Conservation (phyloP, 2,888 invertebrate genomes). For the Sphaerophoria taeniata region DNA sequence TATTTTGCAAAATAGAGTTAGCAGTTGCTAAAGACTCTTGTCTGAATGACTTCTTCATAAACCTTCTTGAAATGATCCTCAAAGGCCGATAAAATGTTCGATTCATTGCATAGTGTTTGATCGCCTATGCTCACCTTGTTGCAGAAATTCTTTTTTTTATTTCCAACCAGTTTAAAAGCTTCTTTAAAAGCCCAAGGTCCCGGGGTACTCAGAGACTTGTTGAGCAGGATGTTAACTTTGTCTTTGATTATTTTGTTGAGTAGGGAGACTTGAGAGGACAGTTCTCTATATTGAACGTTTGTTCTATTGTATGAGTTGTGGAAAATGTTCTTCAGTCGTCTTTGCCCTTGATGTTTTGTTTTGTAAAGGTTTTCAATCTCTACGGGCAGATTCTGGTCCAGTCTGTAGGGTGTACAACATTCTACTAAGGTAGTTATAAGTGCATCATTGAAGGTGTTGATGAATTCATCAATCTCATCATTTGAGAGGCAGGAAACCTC, state of each 20-base stretch:
- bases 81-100: not conserved
- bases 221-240: too few species aligned
- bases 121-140: too few species aligned
- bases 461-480: not conserved
- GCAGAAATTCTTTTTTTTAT: too few species aligned
- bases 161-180: too few species aligned
- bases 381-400: too few species aligned
- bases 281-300: not conserved
- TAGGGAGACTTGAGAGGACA: not conserved
- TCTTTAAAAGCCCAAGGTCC: too few species aligned
- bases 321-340: not conserved
- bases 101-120: too few species aligned
- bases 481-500: not conserved
- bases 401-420: not conserved
- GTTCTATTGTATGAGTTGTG: conserved; percentile 1
- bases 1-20: not conserved
- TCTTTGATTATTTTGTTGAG: too few species aligned
- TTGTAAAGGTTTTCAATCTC: too few species aligned
- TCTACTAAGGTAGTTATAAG: not conserved
- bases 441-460: not conserved
- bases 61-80: not conserved
- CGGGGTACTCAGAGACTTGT: too few species aligned
- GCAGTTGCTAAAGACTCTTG: not conserved
- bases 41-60: not conserved
- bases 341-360: too few species aligned